Conservation (phyloP, 2,797 vertebrate species). For the Sebastes hubbsi region DNA sequence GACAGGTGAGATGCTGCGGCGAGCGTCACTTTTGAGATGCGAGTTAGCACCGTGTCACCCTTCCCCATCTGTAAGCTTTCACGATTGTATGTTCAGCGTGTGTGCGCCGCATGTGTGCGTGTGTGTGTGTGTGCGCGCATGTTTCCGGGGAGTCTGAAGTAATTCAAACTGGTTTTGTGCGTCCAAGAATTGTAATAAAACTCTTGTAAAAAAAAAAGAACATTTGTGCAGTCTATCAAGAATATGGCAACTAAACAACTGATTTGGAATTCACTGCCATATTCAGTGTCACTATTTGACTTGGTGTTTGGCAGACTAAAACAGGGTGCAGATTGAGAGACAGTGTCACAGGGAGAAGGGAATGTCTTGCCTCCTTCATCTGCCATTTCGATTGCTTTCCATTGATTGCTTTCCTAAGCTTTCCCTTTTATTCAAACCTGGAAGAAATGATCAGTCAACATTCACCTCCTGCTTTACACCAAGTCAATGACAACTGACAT, state of each 20-base stretch:
- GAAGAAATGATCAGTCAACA: constrained; percentile 18
- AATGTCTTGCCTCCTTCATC: constrained; percentile 69
- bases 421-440: constrained; percentile 33
- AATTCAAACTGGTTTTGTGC: constrained; percentile 39
- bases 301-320: constrained; percentile 74
- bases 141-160: constrained; percentile 38
- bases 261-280: constrained; percentile 76
- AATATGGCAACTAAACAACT: constrained; percentile 71
- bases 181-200: constrained; percentile 51
- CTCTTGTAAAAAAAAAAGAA: constrained; percentile 52
- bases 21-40: constrained; percentile 80
- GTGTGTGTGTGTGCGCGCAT: not conserved
- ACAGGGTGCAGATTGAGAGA: constrained; percentile 79
- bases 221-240: constrained; percentile 73
- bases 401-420: constrained; percentile 4
- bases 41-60: constrained; percentile 83
- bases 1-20: constrained; percentile 85
- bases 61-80: constrained; percentile 84
- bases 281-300: constrained; percentile 80
- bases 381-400: constrained; percentile 47
- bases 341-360: constrained; percentile 73
- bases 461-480: constrained; percentile 17
- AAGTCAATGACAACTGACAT: constrained; percentile 24
- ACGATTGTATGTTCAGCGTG: constrained; percentile 10
- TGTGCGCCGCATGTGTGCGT: not conserved